These are phyloP conservation scores for Eurystomus gularis DNA, from an alignment of 2,113 vertebrate species.

Conservation along the genomic window DNA sequence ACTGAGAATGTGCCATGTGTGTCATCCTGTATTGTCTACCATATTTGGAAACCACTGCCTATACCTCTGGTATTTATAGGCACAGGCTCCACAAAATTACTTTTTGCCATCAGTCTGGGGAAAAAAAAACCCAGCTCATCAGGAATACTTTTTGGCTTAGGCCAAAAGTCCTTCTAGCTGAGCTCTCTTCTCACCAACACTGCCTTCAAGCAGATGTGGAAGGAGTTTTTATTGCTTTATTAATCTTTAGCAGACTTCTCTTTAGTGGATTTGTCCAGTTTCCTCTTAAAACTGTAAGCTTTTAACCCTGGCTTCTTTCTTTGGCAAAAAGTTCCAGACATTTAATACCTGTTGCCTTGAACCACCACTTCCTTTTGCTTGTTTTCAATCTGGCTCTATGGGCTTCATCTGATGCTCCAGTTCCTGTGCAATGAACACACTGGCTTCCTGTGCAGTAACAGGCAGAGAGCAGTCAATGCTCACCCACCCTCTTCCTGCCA, in stretches of 20 bases:
- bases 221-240: neutral
- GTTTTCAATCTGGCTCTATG: neutral
- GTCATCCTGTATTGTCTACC: neutral
- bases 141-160: neutral
- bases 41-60: neutral
- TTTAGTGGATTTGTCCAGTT: neutral
- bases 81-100: neutral
- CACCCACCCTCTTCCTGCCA: neutral
- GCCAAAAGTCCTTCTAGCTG: neutral
- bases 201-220: neutral
- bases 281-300: neutral
- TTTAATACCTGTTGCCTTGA: neutral
- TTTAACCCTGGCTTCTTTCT: constrained; percentile 1
- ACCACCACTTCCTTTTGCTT: neutral
- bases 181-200: neutral
- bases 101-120: neutral
- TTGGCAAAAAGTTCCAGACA: neutral
- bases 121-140: neutral
- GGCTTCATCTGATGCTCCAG: neutral
- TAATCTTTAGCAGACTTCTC: neutral
- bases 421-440: neutral
- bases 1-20: neutral
- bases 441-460: neutral
- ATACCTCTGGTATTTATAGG: neutral
- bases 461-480: neutral